Base-by-base conservation (phyloP, 2,888 invertebrate species). In the Belgica antarctica region DNA sequence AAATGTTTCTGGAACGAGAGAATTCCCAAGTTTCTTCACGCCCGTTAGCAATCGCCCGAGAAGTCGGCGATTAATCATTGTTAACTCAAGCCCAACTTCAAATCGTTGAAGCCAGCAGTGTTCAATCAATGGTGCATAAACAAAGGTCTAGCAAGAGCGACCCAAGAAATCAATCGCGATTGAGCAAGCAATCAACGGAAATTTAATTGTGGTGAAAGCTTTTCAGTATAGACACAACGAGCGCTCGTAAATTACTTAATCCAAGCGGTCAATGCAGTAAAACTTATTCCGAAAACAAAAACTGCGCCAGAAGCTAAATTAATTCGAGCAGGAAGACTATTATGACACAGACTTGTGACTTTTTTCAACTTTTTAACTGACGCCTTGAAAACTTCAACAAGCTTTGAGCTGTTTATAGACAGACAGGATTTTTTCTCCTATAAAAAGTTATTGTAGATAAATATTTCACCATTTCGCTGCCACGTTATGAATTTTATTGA, bases 401-500 rank as follows among this genome's bases (percentile, higher is more conserved):
- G 22, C 17, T 22, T 7, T 17, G 22, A 52, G 41, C 10, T n/a
- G 34, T 34, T 34, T 12, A 34, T 8, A 7, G 7, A 12, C 15
- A n/a, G 52, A 52, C 52, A 52, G 22, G 19, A 12, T 22, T 52
- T 52, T 12, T n/a, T n/a, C n/a, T n/a, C n/a, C n/a, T n/a, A n/a
- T n/a, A n/a, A n/a, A n/a, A 52, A 52, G 22, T 3, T 19, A 31
- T 8, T 31, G 12, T 8, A 52, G 22, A 52, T 52, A 52, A 52
- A 52, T 52, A 52, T 52, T 52, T 22, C 52, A 52, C 19, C 52
- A 22, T 52, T n/a, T 52, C 19, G 52, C 52, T 52, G 52, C 52
- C 52, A 52, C 22, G 52, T 52, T 52, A 52, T 22, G 52, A n/a
- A 52, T 52, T 52, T 52, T 52, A 52, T 52, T 52, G 52, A 52